These are phyloP conservation scores for Epinephelus awoara DNA, from an alignment of 2,797 vertebrate genomes.

Conservation along the genomic window DNA sequence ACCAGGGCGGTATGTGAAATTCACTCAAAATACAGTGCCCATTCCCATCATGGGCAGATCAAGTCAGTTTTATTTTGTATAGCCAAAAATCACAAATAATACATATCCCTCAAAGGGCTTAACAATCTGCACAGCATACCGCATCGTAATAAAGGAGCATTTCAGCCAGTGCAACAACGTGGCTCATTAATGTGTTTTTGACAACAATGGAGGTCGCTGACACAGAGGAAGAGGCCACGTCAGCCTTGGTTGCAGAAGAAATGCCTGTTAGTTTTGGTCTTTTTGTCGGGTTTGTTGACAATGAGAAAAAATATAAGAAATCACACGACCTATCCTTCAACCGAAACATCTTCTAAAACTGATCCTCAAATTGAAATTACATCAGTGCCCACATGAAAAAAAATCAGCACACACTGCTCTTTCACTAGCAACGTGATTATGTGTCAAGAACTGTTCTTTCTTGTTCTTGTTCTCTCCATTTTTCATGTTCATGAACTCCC, in stretches of 20 bases:
- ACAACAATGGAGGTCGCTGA: not conserved
- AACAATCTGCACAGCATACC: not conserved
- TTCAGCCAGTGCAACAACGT: not conserved
- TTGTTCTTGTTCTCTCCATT: conserved; percentile 3
- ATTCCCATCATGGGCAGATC: too few species aligned
- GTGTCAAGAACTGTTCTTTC: conserved; percentile 28
- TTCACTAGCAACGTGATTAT: conserved; percentile 13
- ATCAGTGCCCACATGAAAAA: not conserved
- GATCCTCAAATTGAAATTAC: conserved; percentile 13
- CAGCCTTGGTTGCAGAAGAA: not conserved
- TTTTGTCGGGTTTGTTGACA: not conserved
- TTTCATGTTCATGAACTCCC: conserved; percentile 31
- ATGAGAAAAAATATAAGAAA: too few species aligned
- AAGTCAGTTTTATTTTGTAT: too few species aligned
- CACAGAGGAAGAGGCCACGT: not conserved
- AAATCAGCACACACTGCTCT: conserved; percentile 6
- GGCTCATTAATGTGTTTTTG: conserved; percentile 26
- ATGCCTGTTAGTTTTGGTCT: not conserved
- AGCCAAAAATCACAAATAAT: too few species aligned
- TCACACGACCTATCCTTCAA: not conserved
- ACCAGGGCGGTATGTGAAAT: not conserved
- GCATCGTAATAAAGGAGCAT: not conserved
- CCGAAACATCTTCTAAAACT: not conserved
- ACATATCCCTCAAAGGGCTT: not conserved
- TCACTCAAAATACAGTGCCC: conserved; percentile 4